These are phyloP conservation scores for Lydus trimaculatus DNA, from an alignment of 2,888 invertebrate species.

Conservation along the genomic window DNA sequence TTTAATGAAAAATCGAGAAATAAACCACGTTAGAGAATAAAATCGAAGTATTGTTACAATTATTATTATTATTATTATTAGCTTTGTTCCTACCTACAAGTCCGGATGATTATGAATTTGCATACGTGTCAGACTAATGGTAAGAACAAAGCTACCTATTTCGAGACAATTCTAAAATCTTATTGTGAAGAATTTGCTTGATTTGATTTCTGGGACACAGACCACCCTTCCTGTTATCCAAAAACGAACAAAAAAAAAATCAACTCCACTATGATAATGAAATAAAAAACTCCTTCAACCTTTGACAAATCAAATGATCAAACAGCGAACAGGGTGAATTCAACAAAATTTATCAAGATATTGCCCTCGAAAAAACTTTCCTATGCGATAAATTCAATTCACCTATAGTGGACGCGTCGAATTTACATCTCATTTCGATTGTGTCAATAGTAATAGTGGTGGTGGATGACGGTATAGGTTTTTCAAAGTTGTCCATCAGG, in stretches of 20 bases:
- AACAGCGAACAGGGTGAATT: background rate
- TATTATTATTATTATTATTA: no score
- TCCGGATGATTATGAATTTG: no score
- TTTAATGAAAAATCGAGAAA: no score
- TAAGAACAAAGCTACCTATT: background rate
- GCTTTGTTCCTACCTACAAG: no score
- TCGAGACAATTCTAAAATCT: no score
- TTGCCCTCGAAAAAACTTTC: background rate
- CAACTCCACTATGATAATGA: background rate
- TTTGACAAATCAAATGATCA: background rate
- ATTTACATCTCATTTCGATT: background rate
- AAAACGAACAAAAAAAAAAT: background rate
- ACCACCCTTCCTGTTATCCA: background rate
- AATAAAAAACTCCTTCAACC: background rate
- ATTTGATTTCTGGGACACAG: background rate
- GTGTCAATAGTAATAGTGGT: background rate
- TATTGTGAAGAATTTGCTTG: background rate
- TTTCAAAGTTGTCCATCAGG: conserved; percentile 12
- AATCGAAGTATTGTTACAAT: no score
- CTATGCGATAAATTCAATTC: background rate
- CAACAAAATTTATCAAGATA: background rate
- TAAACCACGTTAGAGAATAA: no score
- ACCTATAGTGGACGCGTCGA: background rate
- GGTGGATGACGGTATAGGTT: background rate
- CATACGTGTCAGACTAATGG: no score